phyloP scores from a whole-genome alignment of 2,113 vertebrate species.

The Eulemur rufifrons region DNA sequence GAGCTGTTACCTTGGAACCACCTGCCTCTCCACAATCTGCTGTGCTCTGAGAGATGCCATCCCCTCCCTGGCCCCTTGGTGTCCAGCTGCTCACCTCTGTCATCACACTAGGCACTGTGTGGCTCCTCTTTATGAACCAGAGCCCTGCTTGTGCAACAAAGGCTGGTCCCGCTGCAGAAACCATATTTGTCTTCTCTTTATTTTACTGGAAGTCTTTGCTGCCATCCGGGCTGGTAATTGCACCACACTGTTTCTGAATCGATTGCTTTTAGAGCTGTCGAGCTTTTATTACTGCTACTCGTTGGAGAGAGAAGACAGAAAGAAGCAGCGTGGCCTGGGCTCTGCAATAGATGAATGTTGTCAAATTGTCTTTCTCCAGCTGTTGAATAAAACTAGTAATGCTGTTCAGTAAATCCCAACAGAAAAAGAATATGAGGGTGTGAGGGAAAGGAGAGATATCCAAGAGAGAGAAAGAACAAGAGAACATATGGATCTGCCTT shows the following conservation, averaged over 20 bases:
- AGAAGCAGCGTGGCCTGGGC: constrained; percentile 75
- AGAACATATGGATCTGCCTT: background rate
- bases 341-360: constrained; percentile 73
- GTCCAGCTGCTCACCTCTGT: background rate
- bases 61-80: background rate
- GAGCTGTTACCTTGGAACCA: background rate
- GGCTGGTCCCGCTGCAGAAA: constrained; percentile 63
- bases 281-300: constrained; percentile 81
- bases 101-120: fast-evolving
- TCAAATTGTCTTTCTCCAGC: constrained; percentile 80
- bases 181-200: constrained; percentile 72
- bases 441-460: background rate
- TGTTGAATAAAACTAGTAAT: constrained; percentile 78
- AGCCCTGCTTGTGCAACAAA: constrained; percentile 48
- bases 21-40: background rate
- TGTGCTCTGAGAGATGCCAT: background rate
- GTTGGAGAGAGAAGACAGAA: constrained; percentile 75
- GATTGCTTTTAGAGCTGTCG: constrained; percentile 84
- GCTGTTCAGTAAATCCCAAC: constrained; percentile 77
- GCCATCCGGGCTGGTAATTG: constrained; percentile 83
- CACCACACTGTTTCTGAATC: constrained; percentile 77
- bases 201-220: constrained; percentile 80
- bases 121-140: constrained; percentile 3
- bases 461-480: background rate
- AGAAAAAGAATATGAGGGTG: background rate